These are phyloP conservation scores for Crenichthys baileyi DNA, from an alignment of 2,797 vertebrate genomes.

Conservation along the genomic window DNA sequence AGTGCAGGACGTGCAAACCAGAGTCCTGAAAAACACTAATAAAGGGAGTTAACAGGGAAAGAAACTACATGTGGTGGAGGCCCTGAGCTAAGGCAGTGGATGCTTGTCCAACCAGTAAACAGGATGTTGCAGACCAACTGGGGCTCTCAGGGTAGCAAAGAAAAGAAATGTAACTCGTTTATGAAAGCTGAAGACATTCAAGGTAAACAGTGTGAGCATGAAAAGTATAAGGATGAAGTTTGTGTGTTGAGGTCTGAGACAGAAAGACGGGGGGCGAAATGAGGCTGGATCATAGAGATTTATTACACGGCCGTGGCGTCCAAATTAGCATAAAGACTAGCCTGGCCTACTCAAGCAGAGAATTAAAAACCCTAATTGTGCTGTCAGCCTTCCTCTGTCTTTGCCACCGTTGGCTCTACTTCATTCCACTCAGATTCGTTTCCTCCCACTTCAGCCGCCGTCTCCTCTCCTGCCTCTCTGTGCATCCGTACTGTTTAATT, in stretches of 20 bases:
- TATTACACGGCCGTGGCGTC: conserved; percentile 89
- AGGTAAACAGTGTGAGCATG: conserved; percentile 35
- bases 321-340: conserved; percentile 98
- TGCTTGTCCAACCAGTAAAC: conserved; percentile 66
- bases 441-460: conserved; percentile 33
- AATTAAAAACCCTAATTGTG: conserved; percentile 99
- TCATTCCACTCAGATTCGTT: conserved; percentile 56
- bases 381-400: conserved; percentile 88
- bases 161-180: conserved; percentile 45
- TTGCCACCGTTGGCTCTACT: conserved; percentile 72
- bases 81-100: conserved; percentile 28
- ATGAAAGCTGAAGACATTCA: conserved; percentile 56
- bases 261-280: conserved; percentile 75
- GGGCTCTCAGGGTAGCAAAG: conserved; percentile 33
- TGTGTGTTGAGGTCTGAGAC: conserved; percentile 54
- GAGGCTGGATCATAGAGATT: conserved; percentile 89
- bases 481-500: conserved; percentile 89
- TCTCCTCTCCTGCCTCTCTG: conserved; percentile 46
- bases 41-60: conserved; percentile 73
- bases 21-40: conserved; percentile 72
- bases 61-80: conserved; percentile 61
- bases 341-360: conserved; percentile 98
- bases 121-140: conserved; percentile 32
- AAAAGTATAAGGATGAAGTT: conserved; percentile 58
- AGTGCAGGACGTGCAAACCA: conserved; percentile 42